Percentiles rank a stretch among this genome's conserved stretches.
Evolutionary conservation across 2,888 invertebrate species (phyloP).

Genomic region (Diploptera punctata): DNA sequence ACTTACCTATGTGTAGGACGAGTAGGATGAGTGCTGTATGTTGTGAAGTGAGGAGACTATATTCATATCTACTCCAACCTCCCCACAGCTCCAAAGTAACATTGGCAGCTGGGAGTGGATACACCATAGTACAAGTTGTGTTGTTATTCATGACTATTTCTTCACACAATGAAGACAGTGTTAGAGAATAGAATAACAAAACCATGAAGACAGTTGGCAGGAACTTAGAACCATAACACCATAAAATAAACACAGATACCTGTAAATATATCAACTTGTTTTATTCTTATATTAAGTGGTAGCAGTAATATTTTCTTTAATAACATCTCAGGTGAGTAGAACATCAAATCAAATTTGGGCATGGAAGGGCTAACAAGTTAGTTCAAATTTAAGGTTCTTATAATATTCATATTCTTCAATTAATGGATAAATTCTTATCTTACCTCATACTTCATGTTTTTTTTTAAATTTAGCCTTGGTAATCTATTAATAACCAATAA

Average conservation of each 20-base stretch:
- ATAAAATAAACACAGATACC: constrained; percentile 82
- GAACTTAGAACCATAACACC: constrained; percentile 92
- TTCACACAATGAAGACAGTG: constrained; percentile 60
- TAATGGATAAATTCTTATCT: no score
- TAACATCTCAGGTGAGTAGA: no score
- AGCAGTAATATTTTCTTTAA: no score
- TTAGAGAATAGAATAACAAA: constrained; percentile 65
- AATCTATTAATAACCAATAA: no score
- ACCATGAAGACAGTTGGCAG: constrained; percentile 75
- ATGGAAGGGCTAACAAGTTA: no score
- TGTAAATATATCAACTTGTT: no score
- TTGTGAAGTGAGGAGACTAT: constrained; percentile 65
- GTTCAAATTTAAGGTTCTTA: no score
- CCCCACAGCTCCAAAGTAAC: constrained; percentile 59
- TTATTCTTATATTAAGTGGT: no score
- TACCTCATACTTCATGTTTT: no score
- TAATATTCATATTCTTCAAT: no score
- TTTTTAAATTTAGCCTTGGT: no score
- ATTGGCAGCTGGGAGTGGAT: constrained; percentile 53
- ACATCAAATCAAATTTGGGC: no score
- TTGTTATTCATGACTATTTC: constrained; percentile 55
- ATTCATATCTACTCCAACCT: constrained; percentile 63
- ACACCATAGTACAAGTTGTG: constrained; percentile 61
- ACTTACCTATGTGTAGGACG: constrained; percentile 77
- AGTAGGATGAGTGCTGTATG: constrained; percentile 69